Base-by-base conservation (phyloP, 2,888 invertebrate genomes). In the Eupithecia vulgata region DNA sequence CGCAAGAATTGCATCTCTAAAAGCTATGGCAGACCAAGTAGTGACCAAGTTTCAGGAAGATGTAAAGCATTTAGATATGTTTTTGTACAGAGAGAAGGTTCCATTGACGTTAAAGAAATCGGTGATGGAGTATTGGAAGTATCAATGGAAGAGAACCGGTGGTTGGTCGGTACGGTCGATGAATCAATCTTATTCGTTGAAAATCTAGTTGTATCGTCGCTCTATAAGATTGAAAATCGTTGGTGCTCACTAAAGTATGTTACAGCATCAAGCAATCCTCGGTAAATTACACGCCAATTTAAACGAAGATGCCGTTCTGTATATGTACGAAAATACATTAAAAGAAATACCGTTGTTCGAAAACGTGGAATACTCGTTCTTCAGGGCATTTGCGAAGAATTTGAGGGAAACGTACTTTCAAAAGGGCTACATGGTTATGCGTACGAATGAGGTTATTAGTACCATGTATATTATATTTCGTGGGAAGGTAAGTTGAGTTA, bases 291-390 rank as follows among this genome's bases (percentile, higher is more conserved):
- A 95, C 82, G 92, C 95, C 48, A 94, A 94, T 80, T 83, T 95
- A 73, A 94, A 95, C 79, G 95, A 95, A 90, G 95, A 95, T 78
- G 93, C 94, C 6, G 93, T 95, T 21, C 84, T 94, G 61, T 93
- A 91, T 76, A 91, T 95, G 90, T 95, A 95, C 78, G 95, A 95
- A 80, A 91, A 92, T 76, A 95, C 95, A 0, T 83, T 95, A 68
- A 82, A 91, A 77, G 94, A 95, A 84, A 95, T 95, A 79, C 95
- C 95, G 13, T 80, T 95, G 66, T 95, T 95, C 76, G 94, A 94
- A 82, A 89, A 92, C 74, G 92, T 95, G 0, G 95, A 95, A 71
- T 89, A 90, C 78, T 94, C 95, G 0, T 95, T 95, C 86, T 94
- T 95, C 78, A 89, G 95, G 83, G 93, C 95, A 5, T 91, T 95